These are phyloP conservation scores for Papilio glaucus DNA, from an alignment of 1,140 invertebrate genomes.

Conservation along the genomic window DNA sequence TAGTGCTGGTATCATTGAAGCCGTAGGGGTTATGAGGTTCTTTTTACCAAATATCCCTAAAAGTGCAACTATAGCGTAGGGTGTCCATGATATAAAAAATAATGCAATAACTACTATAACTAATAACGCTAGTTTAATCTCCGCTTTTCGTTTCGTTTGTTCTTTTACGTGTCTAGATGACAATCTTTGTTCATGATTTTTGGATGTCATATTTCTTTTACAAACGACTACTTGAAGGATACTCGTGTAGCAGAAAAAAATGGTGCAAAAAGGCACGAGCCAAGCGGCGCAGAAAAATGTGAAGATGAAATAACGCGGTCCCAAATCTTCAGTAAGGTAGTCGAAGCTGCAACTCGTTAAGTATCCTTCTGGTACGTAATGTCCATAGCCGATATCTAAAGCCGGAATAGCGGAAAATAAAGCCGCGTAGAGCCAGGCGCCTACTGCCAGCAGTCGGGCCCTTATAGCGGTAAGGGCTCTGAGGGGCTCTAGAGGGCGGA, in stretches of 20 bases:
- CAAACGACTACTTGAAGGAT: slow-evolving; percentile 87
- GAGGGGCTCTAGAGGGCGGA: slow-evolving; percentile 87
- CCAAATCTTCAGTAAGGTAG: slow-evolving; percentile 86
- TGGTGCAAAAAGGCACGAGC: slow-evolving; percentile 87
- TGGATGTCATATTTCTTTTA: slow-evolving; percentile 72
- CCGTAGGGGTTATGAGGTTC: slow-evolving; percentile 85
- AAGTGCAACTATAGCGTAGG: slow-evolving; percentile 89
- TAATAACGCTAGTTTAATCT: slow-evolving; percentile 86
- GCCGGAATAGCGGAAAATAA: slow-evolving; percentile 88
- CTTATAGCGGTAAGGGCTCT: slow-evolving; percentile 84
- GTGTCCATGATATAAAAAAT: slow-evolving; percentile 91
- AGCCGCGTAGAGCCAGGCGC: slow-evolving; percentile 89
- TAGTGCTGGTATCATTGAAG: slow-evolving; percentile 90
- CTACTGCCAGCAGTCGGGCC: slow-evolving; percentile 85
- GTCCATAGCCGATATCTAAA: slow-evolving; percentile 86
- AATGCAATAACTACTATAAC: slow-evolving; percentile 87
- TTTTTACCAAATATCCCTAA: slow-evolving; percentile 87
- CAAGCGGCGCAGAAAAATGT: slow-evolving; percentile 88
- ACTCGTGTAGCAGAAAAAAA: slow-evolving; percentile 88
- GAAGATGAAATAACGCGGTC: slow-evolving; percentile 86
- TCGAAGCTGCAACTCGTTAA: slow-evolving; percentile 92
- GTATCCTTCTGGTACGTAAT: slow-evolving; percentile 91
- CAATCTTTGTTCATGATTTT: slow-evolving; percentile 69
- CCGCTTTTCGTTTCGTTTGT: slow-evolving; percentile 86
- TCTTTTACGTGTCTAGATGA: slow-evolving; percentile 84